Percentiles rank a stretch among this genome's conserved stretches.
Evolutionary conservation across 2,888 invertebrate genomes (phyloP).

Genomic region (Agonopterix arenella): DNA sequence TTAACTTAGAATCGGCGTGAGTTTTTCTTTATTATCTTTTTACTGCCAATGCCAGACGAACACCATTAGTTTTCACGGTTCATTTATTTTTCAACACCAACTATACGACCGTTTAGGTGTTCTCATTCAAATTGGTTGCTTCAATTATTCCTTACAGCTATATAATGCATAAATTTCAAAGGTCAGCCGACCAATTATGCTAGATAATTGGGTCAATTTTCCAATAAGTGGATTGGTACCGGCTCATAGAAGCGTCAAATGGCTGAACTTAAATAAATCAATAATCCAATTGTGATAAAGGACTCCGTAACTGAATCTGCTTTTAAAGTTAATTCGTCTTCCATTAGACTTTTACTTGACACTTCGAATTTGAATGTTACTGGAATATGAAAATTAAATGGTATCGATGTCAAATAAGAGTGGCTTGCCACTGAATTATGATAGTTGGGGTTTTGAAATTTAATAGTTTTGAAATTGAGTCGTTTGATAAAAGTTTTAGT

Average conservation of each 20-base stretch:
- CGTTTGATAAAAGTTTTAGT: no score
- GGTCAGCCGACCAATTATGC: slow-evolving; percentile 14
- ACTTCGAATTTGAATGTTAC: neutral
- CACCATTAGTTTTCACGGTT: no score
- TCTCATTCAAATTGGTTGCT: neutral
- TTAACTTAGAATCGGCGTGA: no score
- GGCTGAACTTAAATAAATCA: slow-evolving; percentile 1
- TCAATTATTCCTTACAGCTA: slow-evolving; percentile 8
- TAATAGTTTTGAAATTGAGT: no score
- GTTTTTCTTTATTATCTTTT: no score
- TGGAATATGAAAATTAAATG: no score
- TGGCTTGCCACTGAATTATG: no score
- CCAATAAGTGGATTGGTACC: slow-evolving; percentile 4
- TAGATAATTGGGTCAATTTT: slow-evolving; percentile 24
- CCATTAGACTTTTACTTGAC: slow-evolving; percentile 6
- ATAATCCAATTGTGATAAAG: slow-evolving; percentile 6
- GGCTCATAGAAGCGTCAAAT: neutral
- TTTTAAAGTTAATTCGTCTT: slow-evolving; percentile 5
- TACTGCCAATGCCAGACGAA: no score
- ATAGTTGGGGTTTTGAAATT: no score
- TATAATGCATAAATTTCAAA: slow-evolving; percentile 11
- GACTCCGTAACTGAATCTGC: slow-evolving; percentile 4
- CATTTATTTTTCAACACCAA: no score
- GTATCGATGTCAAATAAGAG: no score
- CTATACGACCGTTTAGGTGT: no score